These are phyloP conservation scores for Scaptomyza parva DNA, from an alignment of 2,888 invertebrate species.

Conservation along the genomic window DNA sequence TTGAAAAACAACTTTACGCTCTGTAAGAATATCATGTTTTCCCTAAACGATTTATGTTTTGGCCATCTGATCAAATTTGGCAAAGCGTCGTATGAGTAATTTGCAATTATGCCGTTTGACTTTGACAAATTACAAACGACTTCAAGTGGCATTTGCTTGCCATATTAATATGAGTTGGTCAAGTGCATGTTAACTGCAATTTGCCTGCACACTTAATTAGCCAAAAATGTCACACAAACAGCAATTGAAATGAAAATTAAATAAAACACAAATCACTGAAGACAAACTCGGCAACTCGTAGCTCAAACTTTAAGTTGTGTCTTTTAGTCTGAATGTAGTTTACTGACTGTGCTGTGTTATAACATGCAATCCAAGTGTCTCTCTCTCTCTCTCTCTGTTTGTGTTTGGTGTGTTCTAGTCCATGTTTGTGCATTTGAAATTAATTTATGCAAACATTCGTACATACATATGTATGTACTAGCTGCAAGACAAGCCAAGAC, in stretches of 20 bases:
- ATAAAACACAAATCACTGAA: slow-evolving; percentile 24
- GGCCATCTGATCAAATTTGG: slow-evolving; percentile 44
- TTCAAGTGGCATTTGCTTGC: slow-evolving; percentile 29
- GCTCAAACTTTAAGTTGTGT: slow-evolving; percentile 6
- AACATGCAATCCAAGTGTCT: slow-evolving; percentile 60
- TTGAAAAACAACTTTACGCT: too few relatives aligned
- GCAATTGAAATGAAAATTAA: slow-evolving; percentile 30
- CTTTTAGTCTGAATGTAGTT: slow-evolving; percentile 16
- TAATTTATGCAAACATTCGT: slow-evolving; percentile 79
- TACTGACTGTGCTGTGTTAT: slow-evolving; percentile 34
- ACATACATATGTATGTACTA: slow-evolving; percentile 9
- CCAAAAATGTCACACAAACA: slow-evolving; percentile 41
- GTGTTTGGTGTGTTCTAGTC: slow-evolving; percentile 65
- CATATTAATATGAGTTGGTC: slow-evolving; percentile 43
- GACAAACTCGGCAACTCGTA: slow-evolving; percentile 9
- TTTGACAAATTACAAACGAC: slow-evolving; percentile 44
- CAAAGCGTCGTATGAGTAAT: slow-evolving; percentile 57
- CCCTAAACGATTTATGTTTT: not conserved
- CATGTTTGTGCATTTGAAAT: slow-evolving; percentile 80
- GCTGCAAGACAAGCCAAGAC: slow-evolving; percentile 30
- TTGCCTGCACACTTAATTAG: slow-evolving; percentile 55
- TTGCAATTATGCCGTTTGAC: slow-evolving; percentile 36
- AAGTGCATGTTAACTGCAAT: slow-evolving; percentile 52
- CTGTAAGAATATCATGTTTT: not conserved
- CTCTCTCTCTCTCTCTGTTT: slow-evolving; percentile 3